phyloP scores from a whole-genome alignment of 2,113 vertebrate species.

The Tor tambroides region DNA sequence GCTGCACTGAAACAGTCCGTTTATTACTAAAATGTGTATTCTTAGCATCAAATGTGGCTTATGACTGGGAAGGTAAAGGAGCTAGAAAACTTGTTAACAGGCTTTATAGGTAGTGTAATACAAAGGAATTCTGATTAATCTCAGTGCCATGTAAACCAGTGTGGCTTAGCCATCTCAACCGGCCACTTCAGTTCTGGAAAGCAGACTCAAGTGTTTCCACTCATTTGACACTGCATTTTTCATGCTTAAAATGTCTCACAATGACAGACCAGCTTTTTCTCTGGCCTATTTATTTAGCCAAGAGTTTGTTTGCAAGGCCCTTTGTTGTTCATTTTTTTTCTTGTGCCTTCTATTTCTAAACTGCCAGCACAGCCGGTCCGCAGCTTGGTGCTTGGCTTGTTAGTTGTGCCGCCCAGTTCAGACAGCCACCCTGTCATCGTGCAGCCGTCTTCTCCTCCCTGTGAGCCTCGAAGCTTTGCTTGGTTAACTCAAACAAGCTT shows the following conservation, averaged over 20 bases:
- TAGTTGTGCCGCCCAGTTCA: conserved; percentile 32
- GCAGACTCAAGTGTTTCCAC: not conserved
- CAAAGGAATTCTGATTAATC: not conserved
- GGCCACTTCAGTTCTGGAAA: not conserved
- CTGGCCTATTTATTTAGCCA: conserved; percentile 23
- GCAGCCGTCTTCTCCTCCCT: conserved; percentile 23
- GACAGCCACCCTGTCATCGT: conserved; percentile 54
- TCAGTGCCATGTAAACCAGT: not conserved
- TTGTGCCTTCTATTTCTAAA: conserved; percentile 27
- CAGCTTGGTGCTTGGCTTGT: conserved; percentile 29
- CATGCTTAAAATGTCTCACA: conserved; percentile 29
- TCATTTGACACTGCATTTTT: conserved; percentile 2
- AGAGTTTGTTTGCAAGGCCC: conserved; percentile 36
- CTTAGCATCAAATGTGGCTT: not conserved
- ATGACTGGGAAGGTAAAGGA: not conserved
- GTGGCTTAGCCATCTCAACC: not conserved
- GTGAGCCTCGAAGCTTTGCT: not conserved
- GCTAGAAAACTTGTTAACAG: not conserved
- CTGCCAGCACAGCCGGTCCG: conserved; percentile 26
- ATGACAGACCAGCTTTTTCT: conserved; percentile 22
- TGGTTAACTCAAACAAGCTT: conserved; percentile 52
- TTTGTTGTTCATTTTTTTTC: conserved; percentile 43
- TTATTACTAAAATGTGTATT: not conserved
- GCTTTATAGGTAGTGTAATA: not conserved
- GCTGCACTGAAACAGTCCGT: not conserved